Conservation (phyloP, 1,140 invertebrate genomes). For the Drosophila repletoides region DNA sequence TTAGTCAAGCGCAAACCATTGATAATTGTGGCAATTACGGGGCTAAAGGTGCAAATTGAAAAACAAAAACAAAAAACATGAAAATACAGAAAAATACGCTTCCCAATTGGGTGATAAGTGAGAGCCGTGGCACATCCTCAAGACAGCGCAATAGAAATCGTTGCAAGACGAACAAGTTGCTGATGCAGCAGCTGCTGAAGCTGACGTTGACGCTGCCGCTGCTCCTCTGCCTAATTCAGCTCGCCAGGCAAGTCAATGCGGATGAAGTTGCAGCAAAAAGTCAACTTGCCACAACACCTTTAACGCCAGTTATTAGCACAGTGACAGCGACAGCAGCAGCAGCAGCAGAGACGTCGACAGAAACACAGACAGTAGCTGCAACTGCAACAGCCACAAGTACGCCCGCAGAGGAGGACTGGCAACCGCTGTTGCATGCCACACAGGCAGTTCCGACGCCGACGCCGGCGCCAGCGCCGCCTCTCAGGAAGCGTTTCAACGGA, state of each 20-base stretch:
- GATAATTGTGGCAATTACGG: constrained; percentile 43
- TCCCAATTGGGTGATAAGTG: constrained; percentile 64
- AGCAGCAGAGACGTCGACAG: constrained; percentile 12
- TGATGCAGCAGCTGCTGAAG: constrained; percentile 3
- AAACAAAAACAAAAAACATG: constrained; percentile 18
- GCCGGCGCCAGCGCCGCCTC: neutral
- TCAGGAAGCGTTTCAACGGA: constrained; percentile 9
- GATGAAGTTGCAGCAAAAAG: constrained; percentile 44
- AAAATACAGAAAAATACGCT: constrained; percentile 32
- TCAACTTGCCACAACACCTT: constrained; percentile 48
- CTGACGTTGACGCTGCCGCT: constrained; percentile 15
- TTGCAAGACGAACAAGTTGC: constrained; percentile 23
- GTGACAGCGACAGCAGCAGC: constrained; percentile 2
- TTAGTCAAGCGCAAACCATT: constrained; percentile 30
- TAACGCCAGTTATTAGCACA: constrained; percentile 25
- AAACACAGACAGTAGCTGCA: neutral
- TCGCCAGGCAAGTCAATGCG: constrained; percentile 33
- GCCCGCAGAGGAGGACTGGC: constrained; percentile 51
- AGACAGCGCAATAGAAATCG: constrained; percentile 53
- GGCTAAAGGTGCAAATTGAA: constrained; percentile 53
- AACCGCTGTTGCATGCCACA: constrained; percentile 49
- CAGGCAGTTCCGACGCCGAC: constrained; percentile 1
- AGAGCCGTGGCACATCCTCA: constrained; percentile 69
- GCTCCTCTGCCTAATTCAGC: constrained; percentile 48
- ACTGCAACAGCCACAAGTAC: constrained; percentile 10